Conservation (phyloP, 2,888 invertebrate genomes). For the Morpho helenor region DNA sequence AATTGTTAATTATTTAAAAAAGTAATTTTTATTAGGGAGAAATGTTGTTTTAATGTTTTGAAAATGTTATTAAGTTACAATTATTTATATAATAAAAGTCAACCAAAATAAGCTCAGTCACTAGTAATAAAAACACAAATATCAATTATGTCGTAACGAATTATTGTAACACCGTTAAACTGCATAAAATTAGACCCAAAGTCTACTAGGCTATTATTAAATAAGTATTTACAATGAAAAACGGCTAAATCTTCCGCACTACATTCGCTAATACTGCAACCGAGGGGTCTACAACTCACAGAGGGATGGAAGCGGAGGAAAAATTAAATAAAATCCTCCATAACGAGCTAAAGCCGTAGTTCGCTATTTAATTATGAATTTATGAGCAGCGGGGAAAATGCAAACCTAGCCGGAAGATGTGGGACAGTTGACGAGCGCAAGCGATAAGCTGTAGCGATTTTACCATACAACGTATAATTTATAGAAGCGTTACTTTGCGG, state of each 20-base stretch:
- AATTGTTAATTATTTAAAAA: no score
- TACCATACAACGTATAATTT: background rate
- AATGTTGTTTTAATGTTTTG: no score
- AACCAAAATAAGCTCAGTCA: no score
- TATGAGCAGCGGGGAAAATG: constrained; percentile 66
- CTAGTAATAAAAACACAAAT: no score
- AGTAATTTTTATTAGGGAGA: no score
- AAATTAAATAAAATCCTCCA: constrained; percentile 62
- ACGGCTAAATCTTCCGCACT: constrained; percentile 12
- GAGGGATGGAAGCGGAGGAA: constrained; percentile 32
- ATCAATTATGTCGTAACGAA: no score
- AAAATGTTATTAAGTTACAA: no score
- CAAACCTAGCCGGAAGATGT: constrained; percentile 40
- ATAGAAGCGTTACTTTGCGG: no score
- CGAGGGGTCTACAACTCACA: constrained; percentile 20
- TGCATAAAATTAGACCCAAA: no score
- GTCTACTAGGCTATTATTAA: no score
- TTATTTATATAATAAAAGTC: no score
- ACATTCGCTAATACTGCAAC: constrained; percentile 16
- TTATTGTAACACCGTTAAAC: no score
- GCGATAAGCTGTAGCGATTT: constrained; percentile 23
- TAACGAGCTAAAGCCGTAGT: constrained; percentile 61
- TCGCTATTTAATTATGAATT: constrained; percentile 75
- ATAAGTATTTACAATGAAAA: constrained; percentile 1
- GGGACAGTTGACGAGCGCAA: constrained; percentile 16